Evolutionary conservation across 2,113 vertebrate species (phyloP), one percentile per base, ranked within the genome.

Genomic region (Tetrao urogallus): DNA sequence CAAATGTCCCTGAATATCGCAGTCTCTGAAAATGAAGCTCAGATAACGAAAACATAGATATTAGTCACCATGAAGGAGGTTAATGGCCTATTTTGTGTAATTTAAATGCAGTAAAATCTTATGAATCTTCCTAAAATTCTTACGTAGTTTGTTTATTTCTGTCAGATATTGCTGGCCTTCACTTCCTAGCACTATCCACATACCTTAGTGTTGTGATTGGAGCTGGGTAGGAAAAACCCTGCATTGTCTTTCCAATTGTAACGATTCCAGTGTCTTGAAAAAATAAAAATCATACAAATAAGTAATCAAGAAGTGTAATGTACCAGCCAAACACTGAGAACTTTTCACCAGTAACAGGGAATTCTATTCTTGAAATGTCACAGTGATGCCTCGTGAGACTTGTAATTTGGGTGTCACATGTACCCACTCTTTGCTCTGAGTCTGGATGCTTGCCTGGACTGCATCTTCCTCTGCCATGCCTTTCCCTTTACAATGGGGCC

Each of bases 391-490:
- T 90, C 87, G 14, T 36, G 52, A 38, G 77, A 88, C 61, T 88
- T 86, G 80, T 88, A 88, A 71, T 88, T 92, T 86, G 92, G 92
- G 88, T 90, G 87, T 92, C 84, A 86, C 42, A 47, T 79, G 72
- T 90, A 78, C 76, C 76, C 42, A 21, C 58, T 86, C 76, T 58
- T 79, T 75, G 88, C 76, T 79, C 8, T 43, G 80, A 76, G 25
- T 72, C 86, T 89, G 92, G 89, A 89, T 79, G 47, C 52, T 85
- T 92, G 72, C 76, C 84, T 86, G 84, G 63, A n/a, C 67, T 86
- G 19, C 4, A 0, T 88, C 80, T 92, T 86, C 67, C 40, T 86
- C 71, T 88, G 57, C 90, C 57, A 27, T 77, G 65, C 60, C 63
- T 87, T 83, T 64, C 56, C 34, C 47, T 64, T 81, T 76, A 84